A percentile compares a stretch with the other conserved stretches of the same genome.
These are phyloP conservation scores for Thryonomys swinderianus DNA, from an alignment of 2,113 vertebrate species.

Conservation along the genomic window DNA sequence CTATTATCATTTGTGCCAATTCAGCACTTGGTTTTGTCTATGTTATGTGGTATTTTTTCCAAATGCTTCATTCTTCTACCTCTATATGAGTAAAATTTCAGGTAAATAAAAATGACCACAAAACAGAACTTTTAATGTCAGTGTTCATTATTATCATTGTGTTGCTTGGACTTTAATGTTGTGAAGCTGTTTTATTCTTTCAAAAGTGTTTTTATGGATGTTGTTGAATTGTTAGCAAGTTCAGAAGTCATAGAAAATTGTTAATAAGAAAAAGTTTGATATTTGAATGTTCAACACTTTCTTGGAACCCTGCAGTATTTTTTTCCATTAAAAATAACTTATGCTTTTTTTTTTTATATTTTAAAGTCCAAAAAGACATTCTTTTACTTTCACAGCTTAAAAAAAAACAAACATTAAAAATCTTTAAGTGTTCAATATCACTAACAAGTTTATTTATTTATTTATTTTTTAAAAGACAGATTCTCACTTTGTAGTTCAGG, in stretches of 20 bases:
- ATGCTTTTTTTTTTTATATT: neutral
- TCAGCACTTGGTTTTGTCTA: neutral
- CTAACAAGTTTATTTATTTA: neutral
- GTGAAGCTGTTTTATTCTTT: neutral
- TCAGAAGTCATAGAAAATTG: neutral
- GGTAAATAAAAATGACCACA: neutral
- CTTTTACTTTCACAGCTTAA: neutral
- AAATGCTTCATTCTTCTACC: neutral
- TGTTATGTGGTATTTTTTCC: neutral
- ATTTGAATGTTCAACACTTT: neutral
- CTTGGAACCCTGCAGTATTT: neutral
- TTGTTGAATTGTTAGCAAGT: constrained; percentile 2
- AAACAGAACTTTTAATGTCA: neutral
- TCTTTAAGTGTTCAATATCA: neutral
- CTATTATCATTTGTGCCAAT: neutral
- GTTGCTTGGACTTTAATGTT: neutral
- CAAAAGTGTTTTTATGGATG: neutral
- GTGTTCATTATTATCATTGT: neutral
- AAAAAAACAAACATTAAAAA: neutral
- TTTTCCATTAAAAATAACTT: neutral
- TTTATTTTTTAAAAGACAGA: too few species aligned
- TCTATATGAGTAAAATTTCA: neutral
- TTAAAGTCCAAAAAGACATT: neutral
- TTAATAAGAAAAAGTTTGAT: neutral
- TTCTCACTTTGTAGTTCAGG: too few species aligned